phyloP scores from a whole-genome alignment of 2,113 vertebrate species.

The Erythrolamprus reginae region DNA sequence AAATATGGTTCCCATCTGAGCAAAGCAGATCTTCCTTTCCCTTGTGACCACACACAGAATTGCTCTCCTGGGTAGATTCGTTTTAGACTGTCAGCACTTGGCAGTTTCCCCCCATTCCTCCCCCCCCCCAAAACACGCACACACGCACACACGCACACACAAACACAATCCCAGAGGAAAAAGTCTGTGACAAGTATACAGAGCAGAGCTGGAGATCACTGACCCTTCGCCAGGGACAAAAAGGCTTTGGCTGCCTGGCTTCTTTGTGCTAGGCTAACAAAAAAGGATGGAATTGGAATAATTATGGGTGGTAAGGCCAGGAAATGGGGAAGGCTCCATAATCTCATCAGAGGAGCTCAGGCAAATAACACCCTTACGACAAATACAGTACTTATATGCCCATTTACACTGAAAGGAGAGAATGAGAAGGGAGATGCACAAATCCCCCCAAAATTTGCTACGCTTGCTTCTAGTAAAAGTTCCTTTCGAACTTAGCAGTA shows the following conservation, averaged over 20 bases:
- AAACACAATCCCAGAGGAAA: not conserved
- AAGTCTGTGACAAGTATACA: not conserved
- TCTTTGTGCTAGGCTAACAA: constrained; percentile 14
- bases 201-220: constrained; percentile 2
- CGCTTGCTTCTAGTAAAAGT: not conserved
- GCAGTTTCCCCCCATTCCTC: not conserved
- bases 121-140: not conserved
- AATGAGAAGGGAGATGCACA: not conserved
- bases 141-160: not conserved
- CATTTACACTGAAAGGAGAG: not conserved
- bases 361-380: not conserved
- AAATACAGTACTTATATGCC: not conserved
- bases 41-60: not conserved
- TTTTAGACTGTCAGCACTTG: constrained; percentile 14
- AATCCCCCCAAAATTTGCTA: not conserved
- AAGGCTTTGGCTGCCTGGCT: not conserved
- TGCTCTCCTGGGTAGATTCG: constrained; percentile 2
- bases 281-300: not conserved
- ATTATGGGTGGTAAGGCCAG: not conserved
- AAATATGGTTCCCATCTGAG: not conserved
- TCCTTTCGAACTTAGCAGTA: not conserved
- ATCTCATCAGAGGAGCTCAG: not conserved
- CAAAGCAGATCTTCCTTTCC: not conserved
- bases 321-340: not conserved
- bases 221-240: constrained; percentile 6